Evolutionary conservation across 2,113 vertebrate genomes (phyloP), one percentile per base, ranked within the genome.

Genomic region (Egretta garzetta): DNA sequence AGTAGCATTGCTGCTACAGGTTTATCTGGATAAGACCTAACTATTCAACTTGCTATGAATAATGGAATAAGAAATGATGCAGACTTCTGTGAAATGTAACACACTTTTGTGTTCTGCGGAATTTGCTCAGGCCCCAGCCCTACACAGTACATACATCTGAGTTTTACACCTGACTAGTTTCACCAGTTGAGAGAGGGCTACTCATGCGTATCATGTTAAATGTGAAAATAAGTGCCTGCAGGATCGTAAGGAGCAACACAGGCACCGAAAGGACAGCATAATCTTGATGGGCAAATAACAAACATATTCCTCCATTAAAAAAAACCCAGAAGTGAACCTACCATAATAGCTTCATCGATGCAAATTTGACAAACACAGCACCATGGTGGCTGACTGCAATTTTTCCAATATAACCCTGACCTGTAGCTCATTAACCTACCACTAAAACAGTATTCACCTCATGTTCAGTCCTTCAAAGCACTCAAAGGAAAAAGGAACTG

Each of bases 381-480:
- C 41, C 30, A 18, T 35, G 60, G 43, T 92, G 35, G 28, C 33
- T 59, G 68, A 63, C 52, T 84, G 52, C 52, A 89, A 43, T 86
- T 93, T 95, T 95, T 94, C 67, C 80, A 63, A 64, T 87, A 22
- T 52, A 93, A 87, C 22, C 21, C 52, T 84, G 87, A 93, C 64
- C 94, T 95, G 70, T 88, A 86, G 76, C 43, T 94, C 55, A 88
- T 92, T 92, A 90, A 92, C 50, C 30, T 74, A 58, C 76, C 21
- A 41, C 50, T 88, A 35, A 86, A 80, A 74, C 23, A 71, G 47
- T 62, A 71, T 73, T 93, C 79, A 90, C 55, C 35, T 92, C 72
- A 45, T 91, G 71, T 77, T 90, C 73, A 41, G 47, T 55, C 80
- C 52, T 77, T 88, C 0, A 0, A 94, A 80, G 33, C 39, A 77